A percentile compares a stretch with the other conserved stretches of the same genome.
Evolutionary conservation across 2,888 invertebrate genomes (phyloP).

Genomic region (Serrognathus titanus): DNA sequence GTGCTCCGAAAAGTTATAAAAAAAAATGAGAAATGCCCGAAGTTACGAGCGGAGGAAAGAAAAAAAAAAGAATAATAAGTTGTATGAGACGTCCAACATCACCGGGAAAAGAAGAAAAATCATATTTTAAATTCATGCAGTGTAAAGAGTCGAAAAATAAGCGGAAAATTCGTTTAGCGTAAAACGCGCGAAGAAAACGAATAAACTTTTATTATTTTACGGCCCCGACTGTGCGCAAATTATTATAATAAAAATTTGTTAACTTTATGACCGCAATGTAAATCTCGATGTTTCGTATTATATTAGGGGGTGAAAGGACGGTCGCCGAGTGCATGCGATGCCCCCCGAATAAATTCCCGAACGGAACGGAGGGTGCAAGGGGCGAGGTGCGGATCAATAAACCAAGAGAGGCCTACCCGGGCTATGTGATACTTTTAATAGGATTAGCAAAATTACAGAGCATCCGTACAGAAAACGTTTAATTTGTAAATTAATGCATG

Average conservation of each 20-base stretch:
- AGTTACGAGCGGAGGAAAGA: too few species aligned
- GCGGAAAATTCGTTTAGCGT: too few species aligned
- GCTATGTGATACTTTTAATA: constrained; percentile 50
- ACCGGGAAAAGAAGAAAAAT: too few species aligned
- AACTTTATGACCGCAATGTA: constrained; percentile 4
- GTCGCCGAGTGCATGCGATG: neutral
- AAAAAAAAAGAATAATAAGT: too few species aligned
- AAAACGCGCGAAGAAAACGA: too few species aligned
- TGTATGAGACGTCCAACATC: too few species aligned
- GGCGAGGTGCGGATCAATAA: constrained; percentile 43
- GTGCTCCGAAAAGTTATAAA: too few species aligned
- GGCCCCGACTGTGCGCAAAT: neutral
- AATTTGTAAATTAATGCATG: constrained; percentile 33
- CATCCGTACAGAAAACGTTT: constrained; percentile 44
- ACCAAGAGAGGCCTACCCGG: constrained; percentile 43
- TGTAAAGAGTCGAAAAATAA: too few species aligned
- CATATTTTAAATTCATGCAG: too few species aligned
- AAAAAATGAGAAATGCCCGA: too few species aligned
- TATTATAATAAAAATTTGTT: constrained; percentile 3
- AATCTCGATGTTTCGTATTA: neutral
- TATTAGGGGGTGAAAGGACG: neutral
- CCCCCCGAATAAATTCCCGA: constrained; percentile 4
- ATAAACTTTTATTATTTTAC: constrained; percentile 1
- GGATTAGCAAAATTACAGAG: constrained; percentile 49
- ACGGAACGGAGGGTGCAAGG: constrained; percentile 23